These are phyloP conservation scores for Phylloscopus trochiloides DNA, from an alignment of 2,113 vertebrate genomes.

Conservation along the genomic window DNA sequence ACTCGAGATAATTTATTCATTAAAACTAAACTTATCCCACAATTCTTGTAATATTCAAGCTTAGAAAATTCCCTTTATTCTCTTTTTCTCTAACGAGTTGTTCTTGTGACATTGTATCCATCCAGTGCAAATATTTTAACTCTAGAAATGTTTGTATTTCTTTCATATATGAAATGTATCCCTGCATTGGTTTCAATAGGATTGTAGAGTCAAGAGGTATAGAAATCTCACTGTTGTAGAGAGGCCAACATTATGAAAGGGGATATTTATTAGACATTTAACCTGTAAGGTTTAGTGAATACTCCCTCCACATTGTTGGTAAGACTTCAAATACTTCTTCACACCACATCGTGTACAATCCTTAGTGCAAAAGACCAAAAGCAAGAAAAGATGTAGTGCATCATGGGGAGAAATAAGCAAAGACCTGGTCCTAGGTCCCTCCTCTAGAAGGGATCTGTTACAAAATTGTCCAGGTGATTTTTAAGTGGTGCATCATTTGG, in stretches of 20 bases:
- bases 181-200: not conserved
- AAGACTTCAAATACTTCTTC: not conserved
- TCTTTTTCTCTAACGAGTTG: not conserved
- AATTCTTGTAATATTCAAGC: not conserved
- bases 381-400: not conserved
- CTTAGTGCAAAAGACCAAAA: not conserved
- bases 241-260: not conserved
- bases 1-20: not conserved
- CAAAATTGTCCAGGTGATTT: not conserved
- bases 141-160: not conserved
- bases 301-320: not conserved
- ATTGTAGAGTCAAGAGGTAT: not conserved
- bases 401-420: not conserved
- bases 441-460: not conserved
- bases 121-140: not conserved
- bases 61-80: not conserved
- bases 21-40: not conserved
- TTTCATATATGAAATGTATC: not conserved
- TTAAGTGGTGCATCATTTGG: not conserved
- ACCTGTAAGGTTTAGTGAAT: not conserved
- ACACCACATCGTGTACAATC: not conserved
- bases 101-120: not conserved
- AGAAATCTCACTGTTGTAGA: not conserved
- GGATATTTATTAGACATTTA: not conserved
- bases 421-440: not conserved